Evolutionary conservation across 2,888 invertebrate genomes (phyloP), one percentile per base, ranked within the genome.

Genomic region (Vesta saturnalis): DNA sequence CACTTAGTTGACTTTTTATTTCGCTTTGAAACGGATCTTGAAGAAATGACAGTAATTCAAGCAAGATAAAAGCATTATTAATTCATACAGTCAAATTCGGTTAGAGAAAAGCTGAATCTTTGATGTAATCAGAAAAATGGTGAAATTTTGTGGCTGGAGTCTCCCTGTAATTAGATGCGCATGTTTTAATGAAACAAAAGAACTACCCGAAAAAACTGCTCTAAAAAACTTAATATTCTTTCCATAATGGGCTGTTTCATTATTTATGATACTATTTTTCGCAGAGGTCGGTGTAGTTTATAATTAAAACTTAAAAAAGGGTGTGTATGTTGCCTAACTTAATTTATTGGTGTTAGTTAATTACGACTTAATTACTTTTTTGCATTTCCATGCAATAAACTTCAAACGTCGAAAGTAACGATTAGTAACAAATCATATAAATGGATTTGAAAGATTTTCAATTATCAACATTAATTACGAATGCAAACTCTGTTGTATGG

Each of bases 181-280:
- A 67, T 72, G 69, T 69, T 72, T 72, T 72, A 72, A 72, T 72
- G 69, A 69, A 65, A 69, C 69, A 69, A 69, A 72, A 72, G 69
- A 69, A 69, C 64, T 65, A 61, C 57, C 64, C 59, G 62, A 72
- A 60, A 63, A 67, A 67, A 64, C 60, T 69, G 69, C 69, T 63
- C 52, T 59, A 57, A 58, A 57, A 62, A 69, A 72, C 69, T 72
- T 72, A 72, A 69, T 72, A 72, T 72, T 72, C 72, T 60, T 64
- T 71, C 71, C 59, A 65, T 68, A 66, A 66, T 69, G 56, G 64
- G 60, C 59, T 64, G 68, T 63, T 64, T 59, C 67, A 69, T 72
- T 72, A 72, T 72, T 72, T 72, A 72, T 69, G 67, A 60, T 60
- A 66, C 67, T 66, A 69, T 69, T 72, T 52, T 19, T 52, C 56